phyloP scores from a whole-genome alignment of 2,888 invertebrate genomes.

The Digitonthophagus gazella region DNA sequence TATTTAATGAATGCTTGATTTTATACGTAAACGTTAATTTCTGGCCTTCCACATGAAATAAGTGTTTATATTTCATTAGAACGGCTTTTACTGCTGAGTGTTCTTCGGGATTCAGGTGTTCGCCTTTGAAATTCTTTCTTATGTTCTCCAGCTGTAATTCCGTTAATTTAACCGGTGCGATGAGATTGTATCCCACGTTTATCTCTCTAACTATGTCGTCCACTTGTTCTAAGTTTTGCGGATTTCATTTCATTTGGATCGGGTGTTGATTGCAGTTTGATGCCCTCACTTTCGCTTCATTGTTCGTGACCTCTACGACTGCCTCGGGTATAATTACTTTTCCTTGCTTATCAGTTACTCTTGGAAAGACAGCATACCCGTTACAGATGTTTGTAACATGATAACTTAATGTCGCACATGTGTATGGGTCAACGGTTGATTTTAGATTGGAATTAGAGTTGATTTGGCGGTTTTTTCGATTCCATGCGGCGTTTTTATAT shows the following conservation, averaged over 20 bases:
- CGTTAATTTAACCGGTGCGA: neutral
- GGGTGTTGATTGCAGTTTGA: neutral
- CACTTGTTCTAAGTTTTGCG: conserved; percentile 2
- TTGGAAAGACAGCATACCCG: conserved; percentile 8
- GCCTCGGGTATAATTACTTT: conserved; percentile 4
- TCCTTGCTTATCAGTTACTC: neutral
- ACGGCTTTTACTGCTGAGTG: neutral
- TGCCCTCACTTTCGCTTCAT: neutral
- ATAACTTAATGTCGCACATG: conserved; percentile 2
- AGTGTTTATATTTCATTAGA: conserved; percentile 12
- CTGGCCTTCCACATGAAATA: conserved; percentile 18
- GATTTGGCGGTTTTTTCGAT: conserved; percentile 1
- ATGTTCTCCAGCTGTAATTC: conserved; percentile 4
- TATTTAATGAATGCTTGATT: conserved; percentile 17
- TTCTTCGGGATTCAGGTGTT: conserved; percentile 10
- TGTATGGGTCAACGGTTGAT: neutral
- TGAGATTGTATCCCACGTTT: neutral
- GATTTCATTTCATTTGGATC: neutral
- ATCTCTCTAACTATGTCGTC: neutral
- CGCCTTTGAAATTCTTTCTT: neutral
- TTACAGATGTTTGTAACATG: conserved; percentile 4
- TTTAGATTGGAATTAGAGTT: conserved; percentile 6
- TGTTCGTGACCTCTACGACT: conserved; percentile 7
- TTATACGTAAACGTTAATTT: conserved; percentile 18
- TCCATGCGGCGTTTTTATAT: conserved; percentile 10